Conservation (phyloP, 2,797 vertebrate species). For the Parambassis ranga region DNA sequence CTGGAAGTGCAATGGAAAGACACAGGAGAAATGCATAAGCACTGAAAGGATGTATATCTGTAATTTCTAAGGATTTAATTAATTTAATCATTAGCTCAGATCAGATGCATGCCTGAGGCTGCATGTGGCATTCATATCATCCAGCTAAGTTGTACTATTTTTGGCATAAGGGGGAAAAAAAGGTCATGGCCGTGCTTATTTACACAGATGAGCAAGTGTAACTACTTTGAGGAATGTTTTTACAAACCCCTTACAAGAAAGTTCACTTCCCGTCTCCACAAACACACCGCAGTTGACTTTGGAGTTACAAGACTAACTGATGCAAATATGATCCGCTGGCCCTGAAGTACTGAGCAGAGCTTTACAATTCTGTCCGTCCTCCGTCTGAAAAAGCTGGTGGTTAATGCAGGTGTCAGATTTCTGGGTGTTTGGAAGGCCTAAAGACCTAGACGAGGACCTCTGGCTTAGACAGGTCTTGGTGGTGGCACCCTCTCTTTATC, state of each 20-base stretch:
- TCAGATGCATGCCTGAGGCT: background rate
- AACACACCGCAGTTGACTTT: constrained; percentile 8
- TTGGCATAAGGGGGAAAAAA: background rate
- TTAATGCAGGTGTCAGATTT: constrained; percentile 29
- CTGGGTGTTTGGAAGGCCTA: constrained; percentile 18
- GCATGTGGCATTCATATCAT: background rate
- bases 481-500: constrained; percentile 39
- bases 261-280: background rate
- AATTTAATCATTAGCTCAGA: constrained; percentile 6
- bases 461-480: constrained; percentile 24
- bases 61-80: background rate
- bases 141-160: background rate
- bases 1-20: background rate
- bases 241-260: background rate
- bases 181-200: background rate
- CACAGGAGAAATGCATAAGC: background rate
- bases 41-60: background rate
- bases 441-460: constrained; percentile 20
- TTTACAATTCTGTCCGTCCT: constrained; percentile 22
- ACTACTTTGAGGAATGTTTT: background rate
- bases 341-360: constrained; percentile 8
- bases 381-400: constrained; percentile 5
- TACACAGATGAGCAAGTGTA: background rate
- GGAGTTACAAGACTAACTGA: constrained; percentile 10
- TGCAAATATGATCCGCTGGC: constrained; percentile 8